A percentile compares a stretch with the other conserved stretches of the same genome.
These are phyloP conservation scores for Acanthurus lineatus DNA, from an alignment of 2,797 vertebrate genomes.

Conservation along the genomic window DNA sequence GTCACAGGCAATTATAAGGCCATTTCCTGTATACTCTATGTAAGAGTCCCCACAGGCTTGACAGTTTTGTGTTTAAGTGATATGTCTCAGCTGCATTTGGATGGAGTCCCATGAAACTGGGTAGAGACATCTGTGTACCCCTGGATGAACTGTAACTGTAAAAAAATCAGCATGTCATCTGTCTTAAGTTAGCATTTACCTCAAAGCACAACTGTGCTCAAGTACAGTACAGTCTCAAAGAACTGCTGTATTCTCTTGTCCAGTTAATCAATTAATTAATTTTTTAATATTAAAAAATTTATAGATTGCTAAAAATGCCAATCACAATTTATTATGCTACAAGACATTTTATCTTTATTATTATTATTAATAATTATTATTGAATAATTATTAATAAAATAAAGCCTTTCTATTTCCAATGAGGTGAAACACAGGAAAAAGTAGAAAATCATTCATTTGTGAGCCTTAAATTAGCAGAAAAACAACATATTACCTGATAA, in stretches of 20 bases:
- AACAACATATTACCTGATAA: background rate
- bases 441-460: background rate
- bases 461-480: background rate
- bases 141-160: no score
- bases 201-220: background rate
- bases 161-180: background rate
- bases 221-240: background rate
- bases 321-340: background rate
- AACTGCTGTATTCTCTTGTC: background rate
- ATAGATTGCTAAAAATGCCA: background rate
- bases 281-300: background rate
- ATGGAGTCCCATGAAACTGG: background rate
- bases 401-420: background rate
- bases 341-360: no score
- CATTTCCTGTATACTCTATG: conserved; percentile 51
- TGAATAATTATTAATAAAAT: no score
- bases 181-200: background rate
- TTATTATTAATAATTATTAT: no score
- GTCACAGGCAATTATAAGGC: conserved; percentile 18
- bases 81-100: background rate
- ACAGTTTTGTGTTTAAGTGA: background rate
- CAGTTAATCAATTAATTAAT: background rate
- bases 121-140: no score
- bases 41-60: conserved; percentile 22
- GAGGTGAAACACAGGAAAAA: background rate